Evolutionary conservation across 2,113 vertebrate genomes (phyloP).

Genomic region (Gopherus evgoodei): DNA sequence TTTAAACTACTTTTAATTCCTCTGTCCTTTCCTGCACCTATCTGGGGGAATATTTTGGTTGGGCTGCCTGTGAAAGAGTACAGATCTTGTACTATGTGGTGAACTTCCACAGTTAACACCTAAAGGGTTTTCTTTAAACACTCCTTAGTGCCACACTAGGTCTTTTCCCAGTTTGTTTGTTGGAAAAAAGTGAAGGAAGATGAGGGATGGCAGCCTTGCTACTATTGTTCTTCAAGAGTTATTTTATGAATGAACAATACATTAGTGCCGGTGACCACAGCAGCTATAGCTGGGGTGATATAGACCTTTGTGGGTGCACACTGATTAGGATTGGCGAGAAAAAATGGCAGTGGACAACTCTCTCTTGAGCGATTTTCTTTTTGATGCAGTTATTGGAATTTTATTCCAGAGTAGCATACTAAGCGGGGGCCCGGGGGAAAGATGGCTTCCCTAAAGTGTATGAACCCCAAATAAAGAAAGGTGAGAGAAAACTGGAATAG

Average conservation of each 20-base stretch:
- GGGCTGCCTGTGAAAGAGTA: neutral
- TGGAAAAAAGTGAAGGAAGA: neutral
- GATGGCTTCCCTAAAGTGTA: neutral
- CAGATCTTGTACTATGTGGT: neutral
- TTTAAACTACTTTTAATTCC: neutral
- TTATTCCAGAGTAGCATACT: too few species aligned
- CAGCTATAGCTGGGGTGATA: neutral
- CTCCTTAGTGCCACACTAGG: neutral
- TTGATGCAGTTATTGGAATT: neutral
- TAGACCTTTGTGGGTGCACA: neutral
- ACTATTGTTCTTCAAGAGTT: neutral
- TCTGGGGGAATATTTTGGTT: neutral
- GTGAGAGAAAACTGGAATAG: neutral
- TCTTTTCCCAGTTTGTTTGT: neutral
- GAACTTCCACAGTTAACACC: neutral
- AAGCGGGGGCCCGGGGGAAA: neutral
- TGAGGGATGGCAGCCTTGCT: neutral
- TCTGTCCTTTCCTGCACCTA: neutral
- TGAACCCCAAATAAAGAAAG: neutral
- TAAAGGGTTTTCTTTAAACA: neutral
- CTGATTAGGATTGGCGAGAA: neutral
- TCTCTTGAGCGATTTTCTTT: neutral
- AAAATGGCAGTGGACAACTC: neutral
- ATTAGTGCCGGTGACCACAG: neutral
- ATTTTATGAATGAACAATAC: neutral